These are phyloP conservation scores for Melanotaenia parkinsoni DNA, from an alignment of 2,797 vertebrate species.

Conservation along the genomic window DNA sequence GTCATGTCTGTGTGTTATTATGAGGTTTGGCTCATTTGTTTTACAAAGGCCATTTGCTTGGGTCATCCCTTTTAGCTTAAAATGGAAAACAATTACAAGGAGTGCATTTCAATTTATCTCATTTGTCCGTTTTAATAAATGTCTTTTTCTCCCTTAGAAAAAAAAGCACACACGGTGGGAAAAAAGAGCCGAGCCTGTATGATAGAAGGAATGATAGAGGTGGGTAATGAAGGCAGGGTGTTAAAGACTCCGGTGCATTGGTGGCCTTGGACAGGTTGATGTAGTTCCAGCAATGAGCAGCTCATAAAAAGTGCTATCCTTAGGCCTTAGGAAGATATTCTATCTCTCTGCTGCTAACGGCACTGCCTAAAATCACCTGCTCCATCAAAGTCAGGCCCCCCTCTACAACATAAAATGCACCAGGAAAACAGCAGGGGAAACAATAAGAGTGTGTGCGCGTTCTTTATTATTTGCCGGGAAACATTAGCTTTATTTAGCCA, in stretches of 20 bases:
- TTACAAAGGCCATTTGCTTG: constrained; percentile 54
- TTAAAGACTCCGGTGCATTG: constrained; percentile 73
- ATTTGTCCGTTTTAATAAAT: constrained; percentile 68
- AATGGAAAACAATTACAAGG: constrained; percentile 70
- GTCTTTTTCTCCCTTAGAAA: constrained; percentile 46
- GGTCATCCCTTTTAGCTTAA: constrained; percentile 63
- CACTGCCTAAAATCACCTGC: constrained; percentile 84
- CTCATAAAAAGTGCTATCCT: constrained; percentile 87
- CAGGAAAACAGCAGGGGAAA: constrained; percentile 69
- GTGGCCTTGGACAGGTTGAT: constrained; percentile 85
- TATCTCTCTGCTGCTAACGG: constrained; percentile 82
- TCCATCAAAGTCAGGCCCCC: constrained; percentile 84
- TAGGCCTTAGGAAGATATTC: constrained; percentile 86
- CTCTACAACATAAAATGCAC: constrained; percentile 77
- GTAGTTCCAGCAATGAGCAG: constrained; percentile 86
- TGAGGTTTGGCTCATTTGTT: constrained; percentile 56
- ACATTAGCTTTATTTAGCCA: constrained; percentile 65
- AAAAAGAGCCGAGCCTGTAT: constrained; percentile 30
- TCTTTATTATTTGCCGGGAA: constrained; percentile 42
- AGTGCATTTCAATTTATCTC: constrained; percentile 59
- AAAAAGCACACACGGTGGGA: constrained; percentile 31
- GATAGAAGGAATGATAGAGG: constrained; percentile 69
- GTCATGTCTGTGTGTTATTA: constrained; percentile 27
- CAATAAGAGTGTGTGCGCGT: constrained; percentile 54
- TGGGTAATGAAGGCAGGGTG: constrained; percentile 71